phyloP scores from a whole-genome alignment of 2,888 invertebrate species.

The Limnephilus auricula region DNA sequence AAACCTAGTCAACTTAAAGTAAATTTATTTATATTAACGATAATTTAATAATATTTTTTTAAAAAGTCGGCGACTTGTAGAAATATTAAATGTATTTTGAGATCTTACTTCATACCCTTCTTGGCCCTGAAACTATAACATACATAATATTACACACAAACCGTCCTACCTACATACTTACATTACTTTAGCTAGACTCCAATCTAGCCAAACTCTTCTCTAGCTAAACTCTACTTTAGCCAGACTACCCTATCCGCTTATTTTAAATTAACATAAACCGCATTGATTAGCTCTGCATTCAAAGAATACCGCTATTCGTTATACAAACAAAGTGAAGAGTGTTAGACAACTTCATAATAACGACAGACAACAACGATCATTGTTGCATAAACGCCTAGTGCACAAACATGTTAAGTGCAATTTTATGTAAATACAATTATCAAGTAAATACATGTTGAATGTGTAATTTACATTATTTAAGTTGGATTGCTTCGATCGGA shows the following conservation, averaged over 20 bases:
- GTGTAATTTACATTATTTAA: no score
- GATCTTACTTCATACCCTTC: slow-evolving; percentile 53
- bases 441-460: no score
- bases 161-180: not conserved
- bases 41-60: not conserved
- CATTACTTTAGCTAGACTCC: not conserved
- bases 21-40: slow-evolving; percentile 2
- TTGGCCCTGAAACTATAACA: not conserved
- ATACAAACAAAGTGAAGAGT: not conserved
- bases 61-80: not conserved
- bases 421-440: not conserved
- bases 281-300: not conserved
- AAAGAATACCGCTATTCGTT: no score
- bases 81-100: slow-evolving; percentile 40
- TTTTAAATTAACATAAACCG: no score
- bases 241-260: no score
- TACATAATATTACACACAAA: not conserved
- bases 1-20: not conserved
- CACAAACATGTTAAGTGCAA: not conserved
- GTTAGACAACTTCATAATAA: not conserved
- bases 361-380: not conserved
- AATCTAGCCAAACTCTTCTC: not conserved
- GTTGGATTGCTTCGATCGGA: not conserved
- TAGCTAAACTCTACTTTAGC: not conserved
- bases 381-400: not conserved